Evolutionary conservation across 1,140 invertebrate genomes (phyloP).

Genomic region (Hormaphis cornu): DNA sequence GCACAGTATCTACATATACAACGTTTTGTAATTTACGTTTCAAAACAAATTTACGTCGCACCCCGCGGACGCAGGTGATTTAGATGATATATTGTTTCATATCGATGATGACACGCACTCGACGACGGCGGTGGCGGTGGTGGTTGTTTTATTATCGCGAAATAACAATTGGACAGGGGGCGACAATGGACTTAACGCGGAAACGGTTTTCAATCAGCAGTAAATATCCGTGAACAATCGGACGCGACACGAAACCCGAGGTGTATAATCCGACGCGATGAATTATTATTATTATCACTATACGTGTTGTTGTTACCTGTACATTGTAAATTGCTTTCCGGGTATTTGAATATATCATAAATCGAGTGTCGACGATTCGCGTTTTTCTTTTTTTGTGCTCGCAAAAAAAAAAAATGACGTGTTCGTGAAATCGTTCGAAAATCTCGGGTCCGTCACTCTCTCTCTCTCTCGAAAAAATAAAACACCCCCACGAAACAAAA

Average conservation of each 20-base stretch:
- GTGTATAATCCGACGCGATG: slow-evolving; percentile 15
- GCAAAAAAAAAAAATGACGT: too few species aligned
- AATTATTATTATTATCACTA: slow-evolving; percentile 3
- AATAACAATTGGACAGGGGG: not conserved
- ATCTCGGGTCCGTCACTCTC: too few species aligned
- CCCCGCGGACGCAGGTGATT: not conserved
- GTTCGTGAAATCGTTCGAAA: too few species aligned
- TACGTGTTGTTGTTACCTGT: not conserved
- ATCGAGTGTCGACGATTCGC: too few species aligned
- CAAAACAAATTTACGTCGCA: not conserved
- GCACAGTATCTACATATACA: too few species aligned
- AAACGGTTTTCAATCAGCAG: slow-evolving; percentile 31
- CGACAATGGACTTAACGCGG: not conserved
- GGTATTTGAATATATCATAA: too few species aligned
- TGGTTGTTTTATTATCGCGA: not conserved
- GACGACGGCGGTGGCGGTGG: too few species aligned
- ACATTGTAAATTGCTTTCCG: slow-evolving; percentile 10
- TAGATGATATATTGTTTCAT: slow-evolving; percentile 1
- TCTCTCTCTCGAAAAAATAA: too few species aligned
- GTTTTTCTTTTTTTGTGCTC: too few species aligned
- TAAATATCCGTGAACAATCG: slow-evolving; percentile 27
- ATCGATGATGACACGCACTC: not conserved
- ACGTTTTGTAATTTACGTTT: not conserved
- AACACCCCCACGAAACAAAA: too few species aligned
- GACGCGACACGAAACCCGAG: not conserved